phyloP scores from a whole-genome alignment of 1,140 invertebrate genomes.

The Rhysida immarginata region DNA sequence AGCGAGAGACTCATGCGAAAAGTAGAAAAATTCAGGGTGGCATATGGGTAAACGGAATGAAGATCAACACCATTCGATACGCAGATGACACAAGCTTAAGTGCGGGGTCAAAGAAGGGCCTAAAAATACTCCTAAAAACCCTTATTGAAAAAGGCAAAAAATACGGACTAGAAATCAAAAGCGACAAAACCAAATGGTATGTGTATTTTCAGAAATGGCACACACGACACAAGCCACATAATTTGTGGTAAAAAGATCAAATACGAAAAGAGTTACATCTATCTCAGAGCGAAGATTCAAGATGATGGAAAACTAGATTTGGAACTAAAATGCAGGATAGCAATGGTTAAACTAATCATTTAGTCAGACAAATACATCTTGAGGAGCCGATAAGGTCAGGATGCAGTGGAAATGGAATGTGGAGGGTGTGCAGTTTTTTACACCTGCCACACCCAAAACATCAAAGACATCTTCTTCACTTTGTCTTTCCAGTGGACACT shows the following conservation, averaged over 20 bases:
- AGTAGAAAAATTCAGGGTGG: neutral
- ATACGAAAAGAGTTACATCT: neutral
- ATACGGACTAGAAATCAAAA: neutral
- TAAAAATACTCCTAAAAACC: neutral
- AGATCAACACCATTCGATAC: neutral
- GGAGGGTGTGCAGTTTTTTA: neutral
- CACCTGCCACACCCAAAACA: neutral
- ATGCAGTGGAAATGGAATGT: neutral
- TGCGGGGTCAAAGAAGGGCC: neutral
- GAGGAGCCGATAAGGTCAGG: neutral
- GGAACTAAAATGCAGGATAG: neutral
- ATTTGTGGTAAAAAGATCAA: neutral
- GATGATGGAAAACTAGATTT: neutral
- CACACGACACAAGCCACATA: neutral
- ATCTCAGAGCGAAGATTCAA: neutral
- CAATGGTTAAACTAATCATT: neutral
- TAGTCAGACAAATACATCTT: neutral
- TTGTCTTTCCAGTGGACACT: neutral
- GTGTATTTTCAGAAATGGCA: neutral
- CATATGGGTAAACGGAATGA: neutral
- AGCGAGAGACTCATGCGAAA: neutral
- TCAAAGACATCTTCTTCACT: neutral
- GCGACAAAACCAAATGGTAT: neutral
- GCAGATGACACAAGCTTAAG: neutral
- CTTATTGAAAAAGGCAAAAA: neutral